Percentiles rank a stretch among this genome's conserved stretches.
phyloP scores from a whole-genome alignment of 2,113 vertebrate genomes.

The Centropus bengalensis region DNA sequence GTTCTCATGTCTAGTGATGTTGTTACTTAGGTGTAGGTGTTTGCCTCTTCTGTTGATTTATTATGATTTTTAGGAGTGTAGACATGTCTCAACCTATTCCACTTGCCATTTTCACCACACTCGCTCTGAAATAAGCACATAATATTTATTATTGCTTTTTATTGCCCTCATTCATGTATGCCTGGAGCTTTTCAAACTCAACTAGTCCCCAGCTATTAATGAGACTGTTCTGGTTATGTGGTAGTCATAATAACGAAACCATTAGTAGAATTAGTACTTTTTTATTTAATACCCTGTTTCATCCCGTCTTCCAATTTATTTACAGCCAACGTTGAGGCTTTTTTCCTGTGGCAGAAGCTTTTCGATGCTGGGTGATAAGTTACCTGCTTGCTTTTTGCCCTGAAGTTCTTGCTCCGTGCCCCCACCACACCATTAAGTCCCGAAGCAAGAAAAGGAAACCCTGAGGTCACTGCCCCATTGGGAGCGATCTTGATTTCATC shows the following conservation, averaged over 20 bases:
- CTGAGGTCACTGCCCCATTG: neutral
- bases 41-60: neutral
- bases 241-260: neutral
- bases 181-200: neutral
- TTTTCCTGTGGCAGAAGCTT: neutral
- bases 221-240: neutral
- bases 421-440: neutral
- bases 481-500: neutral
- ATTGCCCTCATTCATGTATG: neutral
- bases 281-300: neutral
- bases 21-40: neutral
- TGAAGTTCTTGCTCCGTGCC: neutral
- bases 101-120: neutral
- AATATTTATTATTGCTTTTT: neutral
- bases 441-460: neutral
- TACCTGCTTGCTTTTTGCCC: neutral
- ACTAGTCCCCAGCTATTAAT: fast-evolving
- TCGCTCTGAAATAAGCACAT: neutral
- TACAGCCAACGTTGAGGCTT: neutral
- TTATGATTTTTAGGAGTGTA: neutral
- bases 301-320: neutral
- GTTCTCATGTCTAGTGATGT: neutral
- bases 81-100: neutral
- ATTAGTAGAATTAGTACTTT: neutral
- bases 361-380: neutral